Percentiles rank a stretch among this genome's conserved stretches.
Evolutionary conservation across 37 sponge, comb jelly and placozoan species (phyloP).

Genomic region (Cladorhizidae sp.): DNA sequence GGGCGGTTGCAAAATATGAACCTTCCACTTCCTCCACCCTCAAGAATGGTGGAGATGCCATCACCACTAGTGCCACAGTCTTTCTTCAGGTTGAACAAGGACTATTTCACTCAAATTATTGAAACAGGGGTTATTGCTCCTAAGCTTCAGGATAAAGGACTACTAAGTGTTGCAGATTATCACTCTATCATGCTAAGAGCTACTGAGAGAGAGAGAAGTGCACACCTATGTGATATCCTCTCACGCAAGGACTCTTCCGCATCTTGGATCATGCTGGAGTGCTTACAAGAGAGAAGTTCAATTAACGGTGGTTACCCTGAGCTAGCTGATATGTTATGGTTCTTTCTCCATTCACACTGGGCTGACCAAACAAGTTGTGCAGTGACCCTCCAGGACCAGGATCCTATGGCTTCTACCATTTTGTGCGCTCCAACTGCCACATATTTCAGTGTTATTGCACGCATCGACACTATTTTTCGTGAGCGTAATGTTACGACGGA

Average conservation of each 20-base stretch:
- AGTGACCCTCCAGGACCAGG: no score
- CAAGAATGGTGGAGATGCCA: no score
- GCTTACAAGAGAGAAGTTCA: not conserved
- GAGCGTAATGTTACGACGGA: not conserved
- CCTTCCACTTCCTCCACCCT: no score
- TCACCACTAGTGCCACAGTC: no score
- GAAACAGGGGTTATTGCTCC: not conserved
- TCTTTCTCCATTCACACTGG: not conserved
- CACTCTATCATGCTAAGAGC: not conserved
- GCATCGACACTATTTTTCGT: not conserved
- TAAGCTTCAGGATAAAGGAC: not conserved
- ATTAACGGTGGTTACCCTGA: not conserved
- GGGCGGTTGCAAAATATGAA: no score
- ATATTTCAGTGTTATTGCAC: not conserved
- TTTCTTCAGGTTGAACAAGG: not conserved
- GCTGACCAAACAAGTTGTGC: no score
- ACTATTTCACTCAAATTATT: not conserved
- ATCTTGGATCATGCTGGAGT: slow-evolving; percentile 2
- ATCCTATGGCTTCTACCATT: no score
- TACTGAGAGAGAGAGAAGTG: no score
- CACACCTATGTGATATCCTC: not conserved
- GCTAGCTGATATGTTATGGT: not conserved
- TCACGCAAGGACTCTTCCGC: not conserved
- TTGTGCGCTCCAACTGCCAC: no score
- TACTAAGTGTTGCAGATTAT: slow-evolving; percentile 10